Base-by-base conservation (phyloP, 2,888 invertebrate species). In the Agriopis marginaria region DNA sequence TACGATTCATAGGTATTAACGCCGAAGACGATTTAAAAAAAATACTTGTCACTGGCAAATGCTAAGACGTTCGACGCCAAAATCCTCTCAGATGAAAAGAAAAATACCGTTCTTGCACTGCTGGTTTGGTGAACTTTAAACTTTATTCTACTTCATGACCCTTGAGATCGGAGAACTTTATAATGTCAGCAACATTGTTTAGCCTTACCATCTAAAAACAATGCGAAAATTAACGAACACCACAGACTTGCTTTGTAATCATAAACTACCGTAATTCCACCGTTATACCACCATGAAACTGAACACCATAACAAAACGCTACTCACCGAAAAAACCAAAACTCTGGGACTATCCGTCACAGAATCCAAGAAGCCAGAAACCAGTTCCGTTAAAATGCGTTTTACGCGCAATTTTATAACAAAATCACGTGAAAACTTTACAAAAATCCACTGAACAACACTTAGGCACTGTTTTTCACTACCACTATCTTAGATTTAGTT, bases 301-400 rank as follows among this genome's bases (percentile, higher is more conserved):
- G 78, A 86, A 84, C 82, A 88, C 89, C 88, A 89, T 89, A 87
- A 82, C 84, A 86, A 86, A 89, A 88, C 77, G 80, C 77, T 81
- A 88, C 89, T 89, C 83, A 90, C 89, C 86, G 82, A 87, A 77
- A 87, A 85, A 86, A 82, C 84, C 81, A 86, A 87, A 87, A 87
- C 67, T 75, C 65, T 69, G 65, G 61, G 66, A 68, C 62, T 87
- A 88, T 82, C 82, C 80, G 83, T 78, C 79, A 82, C 82, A 79
- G 83, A 89, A 89, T 90, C 89, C 88, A 85, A 85, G 45, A 54
- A 56, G 32, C 17, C 45, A 58, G 42, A 80, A 85, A 80, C 77
- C 78, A 84, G 89, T 89, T 89, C 89, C 89, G 89, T 87, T 88
- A 59, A 67, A 67, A 86, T 81, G 83, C 83, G 82, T 89, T 89